phyloP scores from a whole-genome alignment of 1,140 invertebrate genomes.

The Nasonia longicornis region DNA sequence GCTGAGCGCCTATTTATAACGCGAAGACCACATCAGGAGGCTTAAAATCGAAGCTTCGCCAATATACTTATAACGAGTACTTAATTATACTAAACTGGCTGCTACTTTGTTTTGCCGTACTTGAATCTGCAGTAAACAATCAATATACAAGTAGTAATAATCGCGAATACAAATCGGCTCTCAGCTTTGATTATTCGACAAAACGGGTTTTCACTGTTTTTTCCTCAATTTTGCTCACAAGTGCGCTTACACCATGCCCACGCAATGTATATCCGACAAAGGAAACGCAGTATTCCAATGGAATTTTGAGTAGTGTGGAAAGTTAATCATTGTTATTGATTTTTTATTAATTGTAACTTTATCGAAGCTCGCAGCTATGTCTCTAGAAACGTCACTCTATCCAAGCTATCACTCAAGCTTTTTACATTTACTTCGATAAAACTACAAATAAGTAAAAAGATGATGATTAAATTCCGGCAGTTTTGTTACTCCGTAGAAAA shows the following conservation, averaged over 20 bases:
- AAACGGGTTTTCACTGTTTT: slow-evolving; percentile 2
- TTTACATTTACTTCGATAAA: slow-evolving; percentile 12
- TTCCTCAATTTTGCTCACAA: slow-evolving; percentile 29
- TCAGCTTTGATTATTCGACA: not conserved
- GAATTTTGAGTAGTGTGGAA: not conserved
- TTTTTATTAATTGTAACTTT: slow-evolving; percentile 28
- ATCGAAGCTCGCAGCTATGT: not conserved
- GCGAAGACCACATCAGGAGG: too few species aligned
- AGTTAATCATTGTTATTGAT: slow-evolving; percentile 13
- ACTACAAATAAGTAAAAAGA: slow-evolving; percentile 10
- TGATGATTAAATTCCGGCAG: not conserved
- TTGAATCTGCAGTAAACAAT: not conserved
- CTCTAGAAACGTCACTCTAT: not conserved
- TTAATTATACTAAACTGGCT: not conserved
- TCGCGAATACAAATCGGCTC: not conserved
- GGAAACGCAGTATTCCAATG: not conserved
- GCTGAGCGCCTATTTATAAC: not conserved
- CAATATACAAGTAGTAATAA: not conserved
- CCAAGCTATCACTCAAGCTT: not conserved
- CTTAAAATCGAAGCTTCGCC: too few species aligned
- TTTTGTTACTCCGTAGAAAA: slow-evolving; percentile 6
- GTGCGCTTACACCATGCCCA: slow-evolving; percentile 29
- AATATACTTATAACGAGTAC: not conserved
- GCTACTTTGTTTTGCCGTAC: not conserved
- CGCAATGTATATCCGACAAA: not conserved